phyloP scores from a whole-genome alignment of 2,888 invertebrate genomes.

The Heliconius cydno region DNA sequence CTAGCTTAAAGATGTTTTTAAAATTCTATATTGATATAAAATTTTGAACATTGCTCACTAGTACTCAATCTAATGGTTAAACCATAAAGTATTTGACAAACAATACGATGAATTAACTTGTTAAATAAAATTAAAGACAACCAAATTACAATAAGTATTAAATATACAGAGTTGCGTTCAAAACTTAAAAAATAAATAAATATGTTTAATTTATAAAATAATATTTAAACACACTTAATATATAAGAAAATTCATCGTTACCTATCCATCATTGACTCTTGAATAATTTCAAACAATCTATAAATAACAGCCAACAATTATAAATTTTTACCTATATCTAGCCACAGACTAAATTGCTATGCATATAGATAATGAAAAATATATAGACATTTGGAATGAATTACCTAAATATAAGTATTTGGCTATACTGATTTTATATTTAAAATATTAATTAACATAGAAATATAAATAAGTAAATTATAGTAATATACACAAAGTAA shows the following conservation, averaged over 20 bases:
- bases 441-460: not conserved
- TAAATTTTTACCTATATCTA: conserved; percentile 2
- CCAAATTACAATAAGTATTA: not conserved
- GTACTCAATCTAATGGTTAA: conserved; percentile 11
- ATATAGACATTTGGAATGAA: not conserved
- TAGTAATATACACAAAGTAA: not conserved
- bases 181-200: not conserved
- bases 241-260: conserved; percentile 8
- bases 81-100: not conserved
- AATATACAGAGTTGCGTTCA: not conserved
- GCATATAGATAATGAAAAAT: not conserved
- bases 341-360: not conserved
- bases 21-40: conserved; percentile 11
- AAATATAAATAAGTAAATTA: not conserved
- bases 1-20: conserved; percentile 9
- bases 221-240: not conserved
- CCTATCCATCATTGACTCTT: not conserved
- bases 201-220: conserved; percentile 1
- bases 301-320: not conserved
- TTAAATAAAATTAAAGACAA: not conserved
- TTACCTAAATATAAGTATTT: not conserved
- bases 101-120: not conserved
- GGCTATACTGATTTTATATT: not conserved
- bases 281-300: conserved; percentile 12
- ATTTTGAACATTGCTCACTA: conserved; percentile 3